Evolutionary conservation across 2,888 invertebrate genomes (phyloP).

Genomic region (Tryphoninae sp.): DNA sequence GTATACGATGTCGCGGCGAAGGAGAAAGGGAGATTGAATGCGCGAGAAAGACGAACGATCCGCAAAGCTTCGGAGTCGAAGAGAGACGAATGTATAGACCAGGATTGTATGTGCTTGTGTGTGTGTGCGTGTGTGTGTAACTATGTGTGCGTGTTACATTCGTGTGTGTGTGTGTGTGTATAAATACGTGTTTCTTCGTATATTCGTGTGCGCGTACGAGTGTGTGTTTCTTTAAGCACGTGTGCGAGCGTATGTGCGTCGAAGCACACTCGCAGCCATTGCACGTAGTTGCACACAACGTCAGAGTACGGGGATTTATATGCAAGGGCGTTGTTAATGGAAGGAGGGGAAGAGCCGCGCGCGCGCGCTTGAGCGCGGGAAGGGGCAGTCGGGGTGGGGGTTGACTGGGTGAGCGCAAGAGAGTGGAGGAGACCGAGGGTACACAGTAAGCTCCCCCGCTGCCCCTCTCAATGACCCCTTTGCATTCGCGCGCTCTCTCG

Average conservation of each 20-base stretch:
- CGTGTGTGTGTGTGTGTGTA: not conserved
- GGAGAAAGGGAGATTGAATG: constrained; percentile 49
- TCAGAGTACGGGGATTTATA: constrained; percentile 78
- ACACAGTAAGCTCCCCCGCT: constrained; percentile 51
- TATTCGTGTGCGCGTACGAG: not conserved
- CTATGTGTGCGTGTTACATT: constrained; percentile 2
- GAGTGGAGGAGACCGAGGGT: constrained; percentile 67
- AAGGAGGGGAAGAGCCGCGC: constrained; percentile 70
- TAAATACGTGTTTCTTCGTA: too few species aligned
- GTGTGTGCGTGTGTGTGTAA: not conserved
- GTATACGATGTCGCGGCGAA: constrained; percentile 16
- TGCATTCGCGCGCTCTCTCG: constrained; percentile 30
- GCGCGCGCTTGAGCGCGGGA: constrained; percentile 35
- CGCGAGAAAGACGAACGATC: constrained; percentile 58
- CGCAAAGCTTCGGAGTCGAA: constrained; percentile 40
- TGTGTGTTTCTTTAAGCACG: not conserved
- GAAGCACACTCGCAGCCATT: constrained; percentile 55
- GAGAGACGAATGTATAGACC: constrained; percentile 62
- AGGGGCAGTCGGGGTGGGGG: not conserved
- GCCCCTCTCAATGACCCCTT: constrained; percentile 28
- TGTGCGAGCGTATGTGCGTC: constrained; percentile 19
- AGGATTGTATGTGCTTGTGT: constrained; percentile 5
- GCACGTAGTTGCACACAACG: constrained; percentile 64
- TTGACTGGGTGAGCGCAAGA: constrained; percentile 29
- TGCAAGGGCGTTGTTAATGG: constrained; percentile 82